A percentile compares a stretch with the other conserved stretches of the same genome.
Evolutionary conservation across 2,888 invertebrate species (phyloP).

Genomic region (Desoria tigrina): DNA sequence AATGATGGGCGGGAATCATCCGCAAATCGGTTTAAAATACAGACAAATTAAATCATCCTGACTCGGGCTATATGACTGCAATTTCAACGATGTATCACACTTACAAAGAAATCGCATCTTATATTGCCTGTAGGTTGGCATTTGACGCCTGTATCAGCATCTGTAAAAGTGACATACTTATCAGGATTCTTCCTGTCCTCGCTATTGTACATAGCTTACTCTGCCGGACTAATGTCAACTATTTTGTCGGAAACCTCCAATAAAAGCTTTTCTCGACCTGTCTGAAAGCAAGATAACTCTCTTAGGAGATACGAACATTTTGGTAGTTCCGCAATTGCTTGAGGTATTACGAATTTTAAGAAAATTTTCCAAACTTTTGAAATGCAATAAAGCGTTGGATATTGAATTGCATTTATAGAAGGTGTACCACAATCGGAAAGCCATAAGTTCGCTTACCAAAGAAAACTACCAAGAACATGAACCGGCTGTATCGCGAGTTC

Average conservation of each 20-base stretch:
- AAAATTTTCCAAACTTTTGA: too few relatives aligned
- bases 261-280: constrained; percentile 27
- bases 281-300: constrained; percentile 19
- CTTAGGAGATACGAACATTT: constrained; percentile 31
- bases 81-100: too few relatives aligned
- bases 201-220: constrained; percentile 24
- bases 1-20: too few relatives aligned
- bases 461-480: neutral
- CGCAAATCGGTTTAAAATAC: too few relatives aligned
- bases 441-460: too few relatives aligned
- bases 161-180: constrained; percentile 20
- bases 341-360: constrained; percentile 21
- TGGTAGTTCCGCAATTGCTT: constrained; percentile 23
- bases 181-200: constrained; percentile 18
- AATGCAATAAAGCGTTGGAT: too few relatives aligned
- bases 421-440: too few relatives aligned
- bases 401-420: too few relatives aligned
- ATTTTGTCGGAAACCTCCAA: constrained; percentile 30
- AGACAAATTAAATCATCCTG: too few relatives aligned
- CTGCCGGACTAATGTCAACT: constrained; percentile 24
- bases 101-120: too few relatives aligned
- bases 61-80: too few relatives aligned
- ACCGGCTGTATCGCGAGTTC: neutral
- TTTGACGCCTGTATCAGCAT: constrained; percentile 4
- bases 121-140: constrained; percentile 33